Percentiles rank a stretch among this genome's conserved stretches.
Conservation (phyloP, 2,888 invertebrate species). For the Sinentomon sp. region DNA sequence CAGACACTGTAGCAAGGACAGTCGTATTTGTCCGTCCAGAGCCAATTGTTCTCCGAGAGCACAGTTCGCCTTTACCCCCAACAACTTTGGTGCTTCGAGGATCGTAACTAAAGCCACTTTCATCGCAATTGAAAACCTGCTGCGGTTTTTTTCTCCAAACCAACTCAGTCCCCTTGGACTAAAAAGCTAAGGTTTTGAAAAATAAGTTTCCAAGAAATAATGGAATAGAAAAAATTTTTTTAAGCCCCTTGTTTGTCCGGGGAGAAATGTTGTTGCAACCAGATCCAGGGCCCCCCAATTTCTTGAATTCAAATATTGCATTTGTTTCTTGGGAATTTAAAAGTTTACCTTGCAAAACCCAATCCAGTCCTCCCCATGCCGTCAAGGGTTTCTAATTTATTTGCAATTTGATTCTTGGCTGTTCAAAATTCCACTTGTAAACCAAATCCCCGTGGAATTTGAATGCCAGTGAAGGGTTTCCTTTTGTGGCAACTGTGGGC, state of each 20-base stretch:
- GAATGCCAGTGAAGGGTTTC: no score
- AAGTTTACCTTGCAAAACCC: constrained; percentile 7
- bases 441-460: no score
- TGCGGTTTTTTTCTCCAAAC: constrained; percentile 7
- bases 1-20: constrained; percentile 13
- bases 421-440: no score
- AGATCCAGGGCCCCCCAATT: constrained; percentile 9
- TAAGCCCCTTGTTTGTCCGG: no score
- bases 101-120: constrained; percentile 13
- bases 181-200: no score
- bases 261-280: constrained; percentile 10
- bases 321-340: constrained; percentile 10
- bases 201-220: no score
- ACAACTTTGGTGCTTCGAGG: constrained; percentile 13
- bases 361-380: constrained; percentile 10
- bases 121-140: constrained; percentile 13
- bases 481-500: no score
- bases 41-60: constrained; percentile 12
- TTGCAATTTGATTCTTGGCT: no score
- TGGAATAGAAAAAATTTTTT: no score
- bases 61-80: constrained; percentile 11
- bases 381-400: no score
- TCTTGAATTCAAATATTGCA: constrained; percentile 11
- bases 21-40: constrained; percentile 14
- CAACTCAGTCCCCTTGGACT: constrained; percentile 1